Conservation (phyloP, 2,797 vertebrate species). For the Pangasius mekongensis region DNA sequence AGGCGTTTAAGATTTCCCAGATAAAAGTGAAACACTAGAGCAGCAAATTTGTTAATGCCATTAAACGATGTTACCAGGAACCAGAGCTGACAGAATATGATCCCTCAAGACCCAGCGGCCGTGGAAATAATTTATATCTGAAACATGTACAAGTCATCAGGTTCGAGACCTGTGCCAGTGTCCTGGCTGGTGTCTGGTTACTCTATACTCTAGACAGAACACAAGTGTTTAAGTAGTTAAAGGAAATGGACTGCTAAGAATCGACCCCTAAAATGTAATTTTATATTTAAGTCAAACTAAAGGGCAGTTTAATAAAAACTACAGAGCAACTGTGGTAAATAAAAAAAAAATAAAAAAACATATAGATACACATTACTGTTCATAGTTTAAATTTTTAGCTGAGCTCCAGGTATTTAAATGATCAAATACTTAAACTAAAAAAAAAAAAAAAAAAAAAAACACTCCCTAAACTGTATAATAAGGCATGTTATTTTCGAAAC, state of each 20-base stretch:
- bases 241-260: slow-evolving; percentile 88
- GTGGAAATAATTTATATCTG: slow-evolving; percentile 99
- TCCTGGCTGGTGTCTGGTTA: slow-evolving; percentile 83
- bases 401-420: neutral
- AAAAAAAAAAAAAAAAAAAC: neutral
- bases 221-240: slow-evolving; percentile 93
- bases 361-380: neutral
- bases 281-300: neutral
- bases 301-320: neutral
- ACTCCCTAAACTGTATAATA: slow-evolving; percentile 12
- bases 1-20: slow-evolving; percentile 98
- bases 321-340: neutral
- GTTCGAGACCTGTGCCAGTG: slow-evolving; percentile 85
- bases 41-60: slow-evolving; percentile 98
- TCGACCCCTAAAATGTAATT: slow-evolving; percentile 53
- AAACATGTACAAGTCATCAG: slow-evolving; percentile 97
- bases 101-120: slow-evolving; percentile 82
- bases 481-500: neutral
- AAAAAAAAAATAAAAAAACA: neutral
- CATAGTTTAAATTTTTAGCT: neutral
- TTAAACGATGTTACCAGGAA: slow-evolving; percentile 97
- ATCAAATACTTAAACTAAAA: neutral
- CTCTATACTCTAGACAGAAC: slow-evolving; percentile 77
- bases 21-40: slow-evolving; percentile 98
- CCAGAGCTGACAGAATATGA: slow-evolving; percentile 90